A percentile compares a stretch with the other conserved stretches of the same genome.
phyloP scores from a whole-genome alignment of 2,113 vertebrate species.

The Theristicus caerulescens region DNA sequence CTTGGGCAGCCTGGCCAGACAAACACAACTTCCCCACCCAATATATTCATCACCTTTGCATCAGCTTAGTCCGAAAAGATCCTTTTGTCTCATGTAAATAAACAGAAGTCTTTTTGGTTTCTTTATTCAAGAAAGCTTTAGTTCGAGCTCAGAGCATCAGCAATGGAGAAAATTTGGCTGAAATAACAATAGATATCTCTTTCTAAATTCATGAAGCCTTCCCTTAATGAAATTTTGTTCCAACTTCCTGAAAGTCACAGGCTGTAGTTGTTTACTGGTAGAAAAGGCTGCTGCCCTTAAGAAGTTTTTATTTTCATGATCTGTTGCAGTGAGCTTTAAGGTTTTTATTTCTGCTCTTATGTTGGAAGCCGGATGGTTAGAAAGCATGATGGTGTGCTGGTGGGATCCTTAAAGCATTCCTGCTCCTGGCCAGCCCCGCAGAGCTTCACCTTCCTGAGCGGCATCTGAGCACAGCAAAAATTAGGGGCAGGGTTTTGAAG shows the following conservation, averaged over 20 bases:
- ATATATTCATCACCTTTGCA: neutral
- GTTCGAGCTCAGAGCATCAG: neutral
- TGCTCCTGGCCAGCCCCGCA: neutral
- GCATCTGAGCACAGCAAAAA: neutral
- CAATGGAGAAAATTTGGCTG: neutral
- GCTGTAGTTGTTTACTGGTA: neutral
- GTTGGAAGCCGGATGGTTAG: neutral
- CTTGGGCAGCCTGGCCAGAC: neutral
- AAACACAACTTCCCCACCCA: neutral
- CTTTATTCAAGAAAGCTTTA: slow-evolving; percentile 20
- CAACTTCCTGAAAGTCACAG: neutral
- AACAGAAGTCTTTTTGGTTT: slow-evolving; percentile 12
- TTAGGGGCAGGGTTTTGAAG: neutral
- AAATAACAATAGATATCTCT: neutral
- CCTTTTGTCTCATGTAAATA: slow-evolving; percentile 14
- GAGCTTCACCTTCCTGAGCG: neutral
- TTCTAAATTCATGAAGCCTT: neutral
- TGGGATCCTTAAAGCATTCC: neutral
- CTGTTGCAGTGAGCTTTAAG: neutral
- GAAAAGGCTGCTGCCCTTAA: neutral
- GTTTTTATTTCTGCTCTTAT: neutral
- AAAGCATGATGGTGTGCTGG: neutral
- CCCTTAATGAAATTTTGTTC: slow-evolving; percentile 7
- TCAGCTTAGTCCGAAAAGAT: slow-evolving; percentile 3
- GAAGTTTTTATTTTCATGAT: neutral